Base-by-base conservation (phyloP, 1,140 invertebrate species). In the Caligus rogercresseyi region DNA sequence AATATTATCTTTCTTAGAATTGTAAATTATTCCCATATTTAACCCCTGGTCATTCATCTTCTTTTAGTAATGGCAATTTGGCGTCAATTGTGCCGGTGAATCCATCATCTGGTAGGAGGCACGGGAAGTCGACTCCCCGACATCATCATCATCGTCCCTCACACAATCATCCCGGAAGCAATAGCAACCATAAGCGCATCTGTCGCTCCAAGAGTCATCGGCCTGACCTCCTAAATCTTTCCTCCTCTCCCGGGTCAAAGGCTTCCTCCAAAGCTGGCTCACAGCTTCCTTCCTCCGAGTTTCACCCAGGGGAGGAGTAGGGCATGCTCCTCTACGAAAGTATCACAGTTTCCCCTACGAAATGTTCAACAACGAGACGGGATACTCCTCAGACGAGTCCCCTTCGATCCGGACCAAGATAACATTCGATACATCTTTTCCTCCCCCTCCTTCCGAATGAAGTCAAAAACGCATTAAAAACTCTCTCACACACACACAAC, bases 321-420 rank as follows among this genome's bases (percentile, higher is more conserved):
- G 20, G 14, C 21, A 63, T 7, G 43, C 18, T 19, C 52, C 61
- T 14, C 53, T 63, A 11, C 52, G 61, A 15, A 63, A 63, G 31
- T 55, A 56, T 26, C 19, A 63, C 24, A 63, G 61, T 55, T 54
- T 63, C 3, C 61, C 61, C 1, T 63, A 63, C 25, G 15, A 63
- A n/a, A 53, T 26, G 21, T 63, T 63, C 53, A 56, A 20, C 52
- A 63, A 63, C 25, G 61, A 63, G 19, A 26, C 19, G 16, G 54
- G 61, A n/a, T 63, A 63, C 20, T 63, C 61, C 1, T 63, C 61
- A 1, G 61, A 63, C 19, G 61, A 63, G n/a, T 53, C 43, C 3
- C n/a, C 24, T 56, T 18, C 20, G 54, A n/a, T 56, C 54, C 15
- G 54, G 31, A 11, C 31, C 31, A 43, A 43, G 31, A 43, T 43